phyloP scores from a whole-genome alignment of 2,113 vertebrate genomes.

The Megaceryle maxima region DNA sequence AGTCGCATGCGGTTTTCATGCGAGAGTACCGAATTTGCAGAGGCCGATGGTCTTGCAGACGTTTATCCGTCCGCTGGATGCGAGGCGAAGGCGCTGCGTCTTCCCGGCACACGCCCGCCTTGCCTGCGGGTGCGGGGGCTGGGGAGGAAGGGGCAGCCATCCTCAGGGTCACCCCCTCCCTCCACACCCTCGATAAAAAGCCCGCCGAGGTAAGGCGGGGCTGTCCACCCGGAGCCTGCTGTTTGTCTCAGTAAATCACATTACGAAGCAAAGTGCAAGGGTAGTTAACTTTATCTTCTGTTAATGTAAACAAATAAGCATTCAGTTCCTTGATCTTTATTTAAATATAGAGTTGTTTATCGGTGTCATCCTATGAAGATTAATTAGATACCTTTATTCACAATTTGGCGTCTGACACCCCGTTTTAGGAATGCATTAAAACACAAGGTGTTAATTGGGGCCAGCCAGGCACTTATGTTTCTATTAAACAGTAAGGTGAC shows the following conservation, averaged over 20 bases:
- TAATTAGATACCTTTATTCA: constrained; percentile 84
- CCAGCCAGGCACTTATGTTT: constrained; percentile 92
- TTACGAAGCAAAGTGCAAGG: background rate
- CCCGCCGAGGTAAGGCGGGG: background rate
- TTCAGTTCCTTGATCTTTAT: constrained; percentile 74
- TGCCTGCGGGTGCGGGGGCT: background rate
- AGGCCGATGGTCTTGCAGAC: background rate
- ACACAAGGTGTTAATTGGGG: constrained; percentile 99
- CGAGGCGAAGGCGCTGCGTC: fast-evolving
- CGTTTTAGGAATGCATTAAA: constrained; percentile 88
- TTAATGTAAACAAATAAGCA: constrained; percentile 71
- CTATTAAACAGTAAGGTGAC: constrained; percentile 89
- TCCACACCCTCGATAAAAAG: background rate
- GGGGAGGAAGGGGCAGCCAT: background rate
- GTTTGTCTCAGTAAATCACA: constrained; percentile 9
- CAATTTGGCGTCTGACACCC: constrained; percentile 85
- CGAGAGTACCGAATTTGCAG: background rate
- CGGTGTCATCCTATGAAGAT: constrained; percentile 86
- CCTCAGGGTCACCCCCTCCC: background rate
- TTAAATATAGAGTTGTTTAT: constrained; percentile 83
- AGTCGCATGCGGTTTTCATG: background rate
- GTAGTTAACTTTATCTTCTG: constrained; percentile 64
- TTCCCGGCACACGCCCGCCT: background rate
- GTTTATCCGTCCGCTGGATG: background rate
- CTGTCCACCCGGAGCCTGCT: background rate